Conservation (phyloP, 2,888 invertebrate genomes). For the Calephelis perditalis region DNA sequence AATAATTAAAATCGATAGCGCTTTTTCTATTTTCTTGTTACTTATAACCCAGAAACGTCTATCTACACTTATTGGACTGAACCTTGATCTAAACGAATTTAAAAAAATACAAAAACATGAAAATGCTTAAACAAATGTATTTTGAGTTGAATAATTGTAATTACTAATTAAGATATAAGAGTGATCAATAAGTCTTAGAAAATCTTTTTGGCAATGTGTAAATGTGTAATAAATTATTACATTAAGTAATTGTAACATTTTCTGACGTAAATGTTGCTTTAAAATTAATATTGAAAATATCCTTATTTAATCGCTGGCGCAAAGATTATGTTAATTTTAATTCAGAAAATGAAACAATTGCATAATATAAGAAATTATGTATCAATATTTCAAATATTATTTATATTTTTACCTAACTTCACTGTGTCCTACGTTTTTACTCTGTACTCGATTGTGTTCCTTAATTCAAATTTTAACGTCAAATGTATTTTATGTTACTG, state of each 20-base stretch:
- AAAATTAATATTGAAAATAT: background rate
- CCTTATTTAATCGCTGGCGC: conserved; percentile 6
- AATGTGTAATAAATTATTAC: conserved; percentile 68
- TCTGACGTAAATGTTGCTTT: conserved; percentile 36
- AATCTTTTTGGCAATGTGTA: conserved; percentile 61
- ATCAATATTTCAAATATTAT: conserved; percentile 61
- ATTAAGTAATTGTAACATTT: conserved; percentile 49
- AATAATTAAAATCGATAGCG: too few relatives aligned
- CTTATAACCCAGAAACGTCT: conserved; percentile 9
- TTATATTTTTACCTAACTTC: conserved; percentile 65
- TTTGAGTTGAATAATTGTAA: conserved; percentile 22
- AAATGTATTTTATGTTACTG: conserved; percentile 5
- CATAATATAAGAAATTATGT: conserved; percentile 50
- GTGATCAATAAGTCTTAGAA: conserved; percentile 57
- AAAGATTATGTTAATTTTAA: conserved; percentile 25
- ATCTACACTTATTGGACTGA: conserved; percentile 1
- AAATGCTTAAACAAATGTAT: conserved; percentile 19
- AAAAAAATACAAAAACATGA: conserved; percentile 16
- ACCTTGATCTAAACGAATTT: conserved; percentile 13
- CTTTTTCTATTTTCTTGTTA: too few relatives aligned
- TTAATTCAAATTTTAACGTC: conserved; percentile 15
- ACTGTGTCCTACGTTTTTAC: conserved; percentile 52
- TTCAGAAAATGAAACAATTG: conserved; percentile 51
- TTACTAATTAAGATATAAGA: conserved; percentile 35
- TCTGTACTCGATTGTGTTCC: conserved; percentile 38